These are phyloP conservation scores for Cryptosula pallasiana DNA, from an alignment of 2,888 invertebrate genomes.

Conservation along the genomic window DNA sequence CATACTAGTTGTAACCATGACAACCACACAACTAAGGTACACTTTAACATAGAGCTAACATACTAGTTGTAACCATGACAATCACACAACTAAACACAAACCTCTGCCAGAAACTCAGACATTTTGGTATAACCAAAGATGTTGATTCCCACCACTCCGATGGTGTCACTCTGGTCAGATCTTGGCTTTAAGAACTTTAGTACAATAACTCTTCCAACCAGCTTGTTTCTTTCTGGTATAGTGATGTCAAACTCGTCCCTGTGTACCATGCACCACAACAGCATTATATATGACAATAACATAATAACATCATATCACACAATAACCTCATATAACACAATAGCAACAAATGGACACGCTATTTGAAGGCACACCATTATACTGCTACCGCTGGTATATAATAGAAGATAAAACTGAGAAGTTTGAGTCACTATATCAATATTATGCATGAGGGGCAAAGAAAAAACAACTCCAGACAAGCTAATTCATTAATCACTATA, in stretches of 20 bases:
- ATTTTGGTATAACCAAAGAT: conserved; percentile 44
- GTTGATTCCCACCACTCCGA: conserved; percentile 43
- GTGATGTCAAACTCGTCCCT: conserved; percentile 1
- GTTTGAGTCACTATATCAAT: too few relatives aligned
- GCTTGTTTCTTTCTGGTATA: not conserved
- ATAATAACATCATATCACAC: not conserved
- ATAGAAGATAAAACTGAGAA: too few relatives aligned
- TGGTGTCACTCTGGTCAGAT: conserved; percentile 37
- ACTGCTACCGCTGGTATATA: too few relatives aligned
- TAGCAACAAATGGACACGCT: too few relatives aligned
- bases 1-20: too few relatives aligned
- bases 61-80: too few relatives aligned
- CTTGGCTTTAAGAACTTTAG: conserved; percentile 47
- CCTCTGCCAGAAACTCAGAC: conserved; percentile 32
- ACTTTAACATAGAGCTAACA: too few relatives aligned
- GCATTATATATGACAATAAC: not conserved
- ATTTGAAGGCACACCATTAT: too few relatives aligned
- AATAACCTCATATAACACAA: too few relatives aligned
- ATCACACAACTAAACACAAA: conserved; percentile 28
- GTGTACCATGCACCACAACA: not conserved
- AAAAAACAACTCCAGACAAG: too few relatives aligned
- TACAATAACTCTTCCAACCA: conserved; percentile 32
- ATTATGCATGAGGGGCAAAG: not conserved
- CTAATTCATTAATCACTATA: too few relatives aligned
- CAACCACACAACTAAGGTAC: too few relatives aligned